These are phyloP conservation scores for Cervus canadensis DNA, from an alignment of 2,113 vertebrate species.

Conservation along the genomic window DNA sequence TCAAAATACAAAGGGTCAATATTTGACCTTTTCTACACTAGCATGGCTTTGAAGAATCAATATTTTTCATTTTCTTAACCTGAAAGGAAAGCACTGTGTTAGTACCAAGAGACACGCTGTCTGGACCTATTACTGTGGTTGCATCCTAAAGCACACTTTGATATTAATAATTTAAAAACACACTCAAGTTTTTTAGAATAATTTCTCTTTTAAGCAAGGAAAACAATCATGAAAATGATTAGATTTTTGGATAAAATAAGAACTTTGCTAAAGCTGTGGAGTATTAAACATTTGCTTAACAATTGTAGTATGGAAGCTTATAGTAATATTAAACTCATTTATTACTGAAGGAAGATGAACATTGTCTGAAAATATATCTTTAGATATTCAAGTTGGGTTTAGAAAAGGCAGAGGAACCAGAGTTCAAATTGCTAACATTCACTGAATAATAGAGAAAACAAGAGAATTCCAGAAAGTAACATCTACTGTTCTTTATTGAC, in stretches of 20 bases:
- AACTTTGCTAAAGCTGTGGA: neutral
- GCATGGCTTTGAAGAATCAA: conserved; percentile 61
- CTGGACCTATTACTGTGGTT: conserved; percentile 46
- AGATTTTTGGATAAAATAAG: neutral
- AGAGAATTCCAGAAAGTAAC: neutral
- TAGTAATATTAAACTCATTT: neutral
- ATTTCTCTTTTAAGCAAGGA: conserved; percentile 10
- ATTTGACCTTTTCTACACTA: conserved; percentile 46
- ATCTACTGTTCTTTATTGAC: neutral
- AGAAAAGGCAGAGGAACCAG: neutral
- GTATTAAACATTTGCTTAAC: neutral
- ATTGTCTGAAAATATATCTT: neutral
- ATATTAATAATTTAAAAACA: conserved; percentile 60
- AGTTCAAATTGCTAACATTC: neutral
- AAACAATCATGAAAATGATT: neutral
- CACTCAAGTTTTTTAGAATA: neutral
- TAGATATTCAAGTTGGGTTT: neutral
- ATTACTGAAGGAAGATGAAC: neutral
- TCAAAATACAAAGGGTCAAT: conserved; percentile 10
- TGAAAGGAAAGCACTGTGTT: conserved; percentile 46
- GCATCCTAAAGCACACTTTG: neutral
- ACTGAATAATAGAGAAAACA: neutral
- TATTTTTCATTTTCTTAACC: conserved; percentile 69
- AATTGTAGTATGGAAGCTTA: neutral
- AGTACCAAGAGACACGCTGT: neutral